Percentiles rank a stretch among this genome's conserved stretches.
Evolutionary conservation across 2,888 invertebrate genomes (phyloP).

Genomic region (Ichneumon xanthorius): DNA sequence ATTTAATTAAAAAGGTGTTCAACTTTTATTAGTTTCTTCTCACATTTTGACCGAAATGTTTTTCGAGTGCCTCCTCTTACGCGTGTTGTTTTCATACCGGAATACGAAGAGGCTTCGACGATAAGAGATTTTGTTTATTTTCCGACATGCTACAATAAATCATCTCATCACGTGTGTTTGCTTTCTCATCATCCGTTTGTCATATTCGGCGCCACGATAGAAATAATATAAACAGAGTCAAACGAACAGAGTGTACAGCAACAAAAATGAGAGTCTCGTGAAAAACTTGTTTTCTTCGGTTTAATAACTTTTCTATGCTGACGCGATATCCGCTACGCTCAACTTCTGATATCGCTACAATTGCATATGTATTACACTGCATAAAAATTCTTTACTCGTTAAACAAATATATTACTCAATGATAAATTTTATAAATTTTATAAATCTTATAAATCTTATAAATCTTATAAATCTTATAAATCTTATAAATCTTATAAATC

Average conservation of each 20-base stretch:
- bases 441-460: no score
- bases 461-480: no score
- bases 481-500: no score
- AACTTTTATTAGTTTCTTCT: not conserved
- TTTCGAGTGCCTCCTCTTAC: not conserved
- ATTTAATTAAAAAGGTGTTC: not conserved
- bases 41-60: not conserved
- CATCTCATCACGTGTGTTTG: not conserved
- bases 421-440: no score
- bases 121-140: not conserved
- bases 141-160: not conserved
- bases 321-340: not conserved
- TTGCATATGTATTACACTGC: not conserved
- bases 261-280: not conserved
- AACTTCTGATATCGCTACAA: not conserved
- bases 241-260: not conserved
- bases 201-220: not conserved
- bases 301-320: not conserved
- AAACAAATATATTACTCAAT: no score
- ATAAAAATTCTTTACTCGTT: not conserved
- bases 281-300: not conserved
- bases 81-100: not conserved
- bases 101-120: not conserved
- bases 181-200: not conserved
- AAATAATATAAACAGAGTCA: not conserved